phyloP scores from a whole-genome alignment of 2,888 invertebrate species.

The Agonum fuliginosum region DNA sequence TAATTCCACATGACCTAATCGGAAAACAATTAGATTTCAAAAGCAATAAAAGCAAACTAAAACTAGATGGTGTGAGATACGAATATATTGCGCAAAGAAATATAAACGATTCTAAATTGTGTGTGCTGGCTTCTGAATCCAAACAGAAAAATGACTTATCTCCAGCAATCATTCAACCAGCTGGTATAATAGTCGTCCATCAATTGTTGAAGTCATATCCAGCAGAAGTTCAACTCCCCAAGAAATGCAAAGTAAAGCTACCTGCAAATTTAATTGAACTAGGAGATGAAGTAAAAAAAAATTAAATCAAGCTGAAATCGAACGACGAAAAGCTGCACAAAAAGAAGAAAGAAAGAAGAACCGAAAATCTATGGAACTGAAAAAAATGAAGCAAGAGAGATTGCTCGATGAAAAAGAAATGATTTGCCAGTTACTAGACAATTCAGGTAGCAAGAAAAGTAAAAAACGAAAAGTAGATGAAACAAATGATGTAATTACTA shows the following conservation, averaged over 20 bases:
- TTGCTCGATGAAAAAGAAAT: slow-evolving; percentile 57
- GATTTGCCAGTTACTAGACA: slow-evolving; percentile 61
- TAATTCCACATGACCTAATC: slow-evolving; percentile 54
- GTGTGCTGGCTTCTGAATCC: slow-evolving; percentile 47
- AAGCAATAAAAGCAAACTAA: slow-evolving; percentile 38
- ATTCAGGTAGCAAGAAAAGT: no score
- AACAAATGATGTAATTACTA: slow-evolving; percentile 15
- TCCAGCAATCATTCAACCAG: slow-evolving; percentile 37
- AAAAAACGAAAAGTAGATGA: slow-evolving; percentile 23
- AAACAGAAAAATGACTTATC: slow-evolving; percentile 25
- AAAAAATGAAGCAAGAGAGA: slow-evolving; percentile 22
- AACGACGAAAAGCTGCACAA: slow-evolving; percentile 13
- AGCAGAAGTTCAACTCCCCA: slow-evolving; percentile 39
- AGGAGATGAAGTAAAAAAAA: slow-evolving; percentile 64
- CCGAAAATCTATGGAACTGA: slow-evolving; percentile 22
- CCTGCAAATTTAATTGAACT: slow-evolving; percentile 66
- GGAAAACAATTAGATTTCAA: slow-evolving; percentile 56
- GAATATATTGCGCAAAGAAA: slow-evolving; percentile 43
- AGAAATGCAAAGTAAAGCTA: slow-evolving; percentile 61
- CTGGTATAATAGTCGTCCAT: slow-evolving; percentile 57
- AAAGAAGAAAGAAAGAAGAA: slow-evolving; percentile 59
- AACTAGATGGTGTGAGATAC: slow-evolving; percentile 51
- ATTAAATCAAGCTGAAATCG: slow-evolving; percentile 59
- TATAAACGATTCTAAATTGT: slow-evolving; percentile 6
- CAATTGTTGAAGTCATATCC: slow-evolving; percentile 52